These are phyloP conservation scores for Sorex araneus DNA, from an alignment of 2,113 vertebrate genomes.

Conservation along the genomic window DNA sequence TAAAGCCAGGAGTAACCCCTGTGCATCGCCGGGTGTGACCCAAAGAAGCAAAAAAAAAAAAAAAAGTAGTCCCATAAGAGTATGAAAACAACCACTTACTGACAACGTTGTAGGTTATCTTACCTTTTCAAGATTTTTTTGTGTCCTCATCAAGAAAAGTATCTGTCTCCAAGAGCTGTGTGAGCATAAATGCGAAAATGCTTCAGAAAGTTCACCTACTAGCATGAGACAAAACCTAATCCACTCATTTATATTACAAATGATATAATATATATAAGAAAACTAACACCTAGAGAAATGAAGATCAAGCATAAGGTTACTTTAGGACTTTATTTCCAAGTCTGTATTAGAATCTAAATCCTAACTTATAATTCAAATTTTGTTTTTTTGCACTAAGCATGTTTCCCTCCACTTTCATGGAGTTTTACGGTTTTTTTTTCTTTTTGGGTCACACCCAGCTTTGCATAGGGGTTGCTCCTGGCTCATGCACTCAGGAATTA, in stretches of 20 bases:
- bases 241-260: background rate
- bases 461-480: too few relatives aligned
- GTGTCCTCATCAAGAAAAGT: background rate
- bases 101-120: background rate
- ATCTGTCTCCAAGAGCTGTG: too few relatives aligned
- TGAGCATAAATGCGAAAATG: background rate
- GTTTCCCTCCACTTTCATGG: background rate
- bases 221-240: background rate
- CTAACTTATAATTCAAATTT: constrained; percentile 18
- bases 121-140: background rate
- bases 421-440: constrained; percentile 2
- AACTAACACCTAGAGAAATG: constrained; percentile 9
- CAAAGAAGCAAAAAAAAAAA: too few relatives aligned
- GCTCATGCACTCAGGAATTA: too few relatives aligned
- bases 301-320: background rate
- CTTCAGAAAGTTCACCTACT: background rate
- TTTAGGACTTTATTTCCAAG: constrained; percentile 24
- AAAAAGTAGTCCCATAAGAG: background rate
- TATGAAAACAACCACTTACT: background rate
- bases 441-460: too few relatives aligned
- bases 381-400: constrained; percentile 4
- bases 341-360: background rate
- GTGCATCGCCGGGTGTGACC: too few relatives aligned
- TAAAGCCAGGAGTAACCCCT: too few relatives aligned
- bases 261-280: too few relatives aligned